These are phyloP conservation scores for Epinephelus awoara DNA, from an alignment of 2,797 vertebrate species.

Conservation along the genomic window DNA sequence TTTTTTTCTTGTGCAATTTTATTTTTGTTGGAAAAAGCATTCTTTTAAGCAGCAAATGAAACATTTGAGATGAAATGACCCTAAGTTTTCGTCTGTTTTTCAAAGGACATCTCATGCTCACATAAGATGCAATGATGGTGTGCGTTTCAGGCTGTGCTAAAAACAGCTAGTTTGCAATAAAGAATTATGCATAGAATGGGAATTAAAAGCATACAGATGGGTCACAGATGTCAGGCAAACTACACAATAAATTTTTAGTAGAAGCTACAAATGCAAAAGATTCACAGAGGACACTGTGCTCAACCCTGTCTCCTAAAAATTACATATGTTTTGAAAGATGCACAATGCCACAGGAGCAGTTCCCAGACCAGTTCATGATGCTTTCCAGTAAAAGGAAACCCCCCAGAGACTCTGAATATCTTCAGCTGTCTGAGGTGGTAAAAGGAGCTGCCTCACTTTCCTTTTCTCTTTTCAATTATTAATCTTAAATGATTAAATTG, in stretches of 20 bases:
- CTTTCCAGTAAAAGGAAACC: background rate
- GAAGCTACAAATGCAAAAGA: background rate
- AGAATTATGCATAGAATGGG: background rate
- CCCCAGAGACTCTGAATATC: slow-evolving; percentile 20
- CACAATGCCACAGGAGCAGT: background rate
- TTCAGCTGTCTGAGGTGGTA: slow-evolving; percentile 12
- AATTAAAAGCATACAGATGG: background rate
- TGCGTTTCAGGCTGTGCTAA: background rate
- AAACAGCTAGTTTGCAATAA: background rate
- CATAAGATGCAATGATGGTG: background rate
- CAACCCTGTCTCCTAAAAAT: background rate
- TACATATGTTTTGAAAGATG: background rate
- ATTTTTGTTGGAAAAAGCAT: background rate
- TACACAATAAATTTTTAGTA: background rate
- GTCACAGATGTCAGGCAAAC: background rate
- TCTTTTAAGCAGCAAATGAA: background rate
- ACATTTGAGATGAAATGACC: background rate
- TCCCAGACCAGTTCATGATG: background rate
- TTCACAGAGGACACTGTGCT: background rate
- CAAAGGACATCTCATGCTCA: background rate
- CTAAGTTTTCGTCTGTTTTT: background rate
- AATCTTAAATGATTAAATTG: slow-evolving; percentile 28
- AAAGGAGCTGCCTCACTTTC: background rate
- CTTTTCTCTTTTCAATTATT: slow-evolving; percentile 41
- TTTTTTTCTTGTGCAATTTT: background rate